Base-by-base conservation (phyloP, 1,140 invertebrate genomes). In the Drosophila cardini region DNA sequence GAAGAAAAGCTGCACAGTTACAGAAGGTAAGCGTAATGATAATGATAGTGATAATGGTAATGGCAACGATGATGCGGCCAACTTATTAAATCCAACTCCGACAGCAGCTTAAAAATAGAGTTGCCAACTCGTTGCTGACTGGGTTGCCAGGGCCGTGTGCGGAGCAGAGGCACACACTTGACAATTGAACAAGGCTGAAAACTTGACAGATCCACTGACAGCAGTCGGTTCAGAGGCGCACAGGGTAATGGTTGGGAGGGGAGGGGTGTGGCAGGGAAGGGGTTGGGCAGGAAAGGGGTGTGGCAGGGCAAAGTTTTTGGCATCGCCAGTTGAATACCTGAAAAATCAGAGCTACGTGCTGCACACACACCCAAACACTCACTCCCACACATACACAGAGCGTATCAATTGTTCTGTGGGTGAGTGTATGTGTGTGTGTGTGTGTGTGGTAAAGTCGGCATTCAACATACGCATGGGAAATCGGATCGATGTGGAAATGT, bases 61-160 rank as follows among this genome's bases (percentile, higher is more conserved):
- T 80, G 45, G 21, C 69, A 55, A 65, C 58, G 65, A 48, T 78
- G 61, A 58, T 65, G 50, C 78, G 69, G 58, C 62, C 48, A 83
- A 73, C 80, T 81, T 74, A 89, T 87, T 87, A 87, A 83, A 79
- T 71, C 42, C 43, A 34, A 40, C 43, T 52, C 48, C 36, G 53
- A 53, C 43, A 18, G 48, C 45, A 71, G 46, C 57, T 52, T 8
- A 10, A 32, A 77, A 81, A 78, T 76, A 76, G 57, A 69, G 64
- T 78, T 81, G 70, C 53, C 58, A 64, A 60, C n/a, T n/a, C n/a
- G 52, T 26, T 40, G 71, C 71, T 60, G 64, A 77, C 15, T 64
- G 32, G 18, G 34, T 43, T 53, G 46, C 52, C 34, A 9, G 7
- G 34, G 45, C 13, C n/a, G 18, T n/a, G n/a, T 1, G 15, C 10